A percentile compares a stretch with the other conserved stretches of the same genome.
phyloP scores from a whole-genome alignment of 2,113 vertebrate genomes.

The Lontra canadensis region DNA sequence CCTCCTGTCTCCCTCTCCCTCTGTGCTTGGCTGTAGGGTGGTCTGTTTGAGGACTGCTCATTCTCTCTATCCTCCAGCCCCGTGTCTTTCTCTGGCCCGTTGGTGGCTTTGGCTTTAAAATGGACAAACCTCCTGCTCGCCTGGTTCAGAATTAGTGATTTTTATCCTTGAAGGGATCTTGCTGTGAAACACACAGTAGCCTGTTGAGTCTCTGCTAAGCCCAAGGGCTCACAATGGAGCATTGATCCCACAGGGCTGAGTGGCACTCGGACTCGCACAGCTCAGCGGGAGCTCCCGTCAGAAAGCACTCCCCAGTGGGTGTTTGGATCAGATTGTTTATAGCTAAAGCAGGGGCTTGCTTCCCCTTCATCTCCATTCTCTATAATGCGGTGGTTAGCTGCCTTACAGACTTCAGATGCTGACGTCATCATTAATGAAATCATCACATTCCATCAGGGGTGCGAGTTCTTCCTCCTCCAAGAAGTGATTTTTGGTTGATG shows the following conservation, averaged over 20 bases:
- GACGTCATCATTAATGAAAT: background rate
- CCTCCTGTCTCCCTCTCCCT: accelerated
- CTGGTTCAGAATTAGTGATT: background rate
- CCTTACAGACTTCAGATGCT: background rate
- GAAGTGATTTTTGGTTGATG: background rate
- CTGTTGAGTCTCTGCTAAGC: constrained; percentile 30
- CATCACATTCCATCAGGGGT: background rate
- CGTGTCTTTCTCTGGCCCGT: background rate
- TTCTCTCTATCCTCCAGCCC: background rate
- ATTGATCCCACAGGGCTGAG: constrained; percentile 7
- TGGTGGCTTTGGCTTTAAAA: constrained; percentile 37
- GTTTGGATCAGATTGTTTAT: background rate
- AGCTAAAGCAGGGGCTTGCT: background rate
- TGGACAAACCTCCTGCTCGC: background rate
- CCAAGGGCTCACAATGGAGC: constrained; percentile 27
- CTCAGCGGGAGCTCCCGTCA: background rate
- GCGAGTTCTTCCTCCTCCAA: background rate
- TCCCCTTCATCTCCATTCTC: background rate
- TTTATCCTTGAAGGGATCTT: background rate
- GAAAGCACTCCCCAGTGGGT: background rate
- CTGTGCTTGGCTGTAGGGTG: background rate
- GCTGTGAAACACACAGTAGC: constrained; percentile 38
- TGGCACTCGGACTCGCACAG: background rate
- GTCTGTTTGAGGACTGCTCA: background rate
- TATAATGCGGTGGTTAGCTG: background rate